phyloP scores from a whole-genome alignment of 2,888 invertebrate genomes.

The Epinotia demarniana region DNA sequence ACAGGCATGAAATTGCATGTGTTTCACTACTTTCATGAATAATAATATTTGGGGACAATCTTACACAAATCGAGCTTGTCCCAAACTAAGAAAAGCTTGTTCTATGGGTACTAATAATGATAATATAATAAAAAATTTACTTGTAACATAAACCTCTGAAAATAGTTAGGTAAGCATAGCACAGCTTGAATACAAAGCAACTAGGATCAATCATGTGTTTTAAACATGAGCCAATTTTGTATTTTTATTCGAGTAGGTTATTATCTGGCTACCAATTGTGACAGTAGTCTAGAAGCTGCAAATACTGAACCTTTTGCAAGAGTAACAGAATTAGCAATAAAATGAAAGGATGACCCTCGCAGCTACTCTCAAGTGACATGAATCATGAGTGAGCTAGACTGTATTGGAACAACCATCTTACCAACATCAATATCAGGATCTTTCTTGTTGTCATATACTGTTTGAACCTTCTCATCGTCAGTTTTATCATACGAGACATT shows the following conservation, averaged over 20 bases:
- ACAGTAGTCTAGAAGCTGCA: background rate
- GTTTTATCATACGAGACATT: constrained; percentile 66
- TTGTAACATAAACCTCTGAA: too few species aligned
- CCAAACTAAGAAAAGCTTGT: too few species aligned
- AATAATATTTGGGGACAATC: too few species aligned
- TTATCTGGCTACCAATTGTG: background rate
- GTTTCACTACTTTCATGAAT: too few species aligned
- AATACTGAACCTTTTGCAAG: background rate
- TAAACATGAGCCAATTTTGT: background rate
- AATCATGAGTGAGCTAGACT: background rate
- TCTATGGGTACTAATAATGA: too few species aligned
- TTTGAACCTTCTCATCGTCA: constrained; percentile 57
- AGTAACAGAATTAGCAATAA: background rate
- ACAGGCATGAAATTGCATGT: background rate
- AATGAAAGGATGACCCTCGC: background rate
- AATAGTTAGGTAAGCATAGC: background rate
- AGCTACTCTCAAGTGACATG: background rate
- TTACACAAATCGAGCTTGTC: too few species aligned
- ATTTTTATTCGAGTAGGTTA: background rate
- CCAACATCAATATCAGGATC: constrained; percentile 38
- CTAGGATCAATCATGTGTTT: background rate
- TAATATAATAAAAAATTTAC: too few species aligned
- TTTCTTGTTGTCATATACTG: constrained; percentile 20
- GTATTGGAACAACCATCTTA: constrained; percentile 45
- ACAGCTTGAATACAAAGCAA: background rate